Evolutionary conservation across 2,888 invertebrate species (phyloP).

Genomic region (Adineta ricciae): DNA sequence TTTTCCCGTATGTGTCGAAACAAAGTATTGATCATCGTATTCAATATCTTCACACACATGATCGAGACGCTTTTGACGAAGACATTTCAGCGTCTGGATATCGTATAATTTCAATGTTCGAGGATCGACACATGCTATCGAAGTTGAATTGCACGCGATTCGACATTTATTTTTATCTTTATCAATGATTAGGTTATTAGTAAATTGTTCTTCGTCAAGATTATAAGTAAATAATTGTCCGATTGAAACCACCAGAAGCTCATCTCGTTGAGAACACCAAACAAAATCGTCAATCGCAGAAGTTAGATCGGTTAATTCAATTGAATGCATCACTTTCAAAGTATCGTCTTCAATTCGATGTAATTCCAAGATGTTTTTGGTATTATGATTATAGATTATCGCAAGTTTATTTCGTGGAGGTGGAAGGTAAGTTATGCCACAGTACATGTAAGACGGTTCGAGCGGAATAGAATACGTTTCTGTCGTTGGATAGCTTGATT

Average conservation of each 20-base stretch:
- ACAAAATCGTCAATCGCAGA: background rate
- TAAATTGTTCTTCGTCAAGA: background rate
- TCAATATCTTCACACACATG: constrained; percentile 6
- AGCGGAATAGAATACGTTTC: constrained; percentile 4
- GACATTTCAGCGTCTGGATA: background rate
- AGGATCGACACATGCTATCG: background rate
- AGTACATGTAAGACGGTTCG: background rate
- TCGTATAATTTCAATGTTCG: constrained; percentile 14
- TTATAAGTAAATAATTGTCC: background rate
- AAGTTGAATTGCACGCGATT: background rate
- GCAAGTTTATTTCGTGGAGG: background rate
- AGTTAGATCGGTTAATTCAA: background rate
- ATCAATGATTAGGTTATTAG: background rate
- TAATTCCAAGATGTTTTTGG: background rate
- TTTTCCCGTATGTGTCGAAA: background rate
- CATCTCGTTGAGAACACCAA: background rate
- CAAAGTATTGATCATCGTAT: constrained; percentile 7
- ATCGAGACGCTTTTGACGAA: background rate
- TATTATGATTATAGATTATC: background rate
- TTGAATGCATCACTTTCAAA: background rate
- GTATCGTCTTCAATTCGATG: background rate
- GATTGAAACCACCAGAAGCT: background rate
- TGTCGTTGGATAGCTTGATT: background rate
- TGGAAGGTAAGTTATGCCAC: background rate
- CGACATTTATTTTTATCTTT: constrained; percentile 1